Evolutionary conservation across 1,140 invertebrate genomes (phyloP).

Genomic region (Pseudoatta argentina): DNA sequence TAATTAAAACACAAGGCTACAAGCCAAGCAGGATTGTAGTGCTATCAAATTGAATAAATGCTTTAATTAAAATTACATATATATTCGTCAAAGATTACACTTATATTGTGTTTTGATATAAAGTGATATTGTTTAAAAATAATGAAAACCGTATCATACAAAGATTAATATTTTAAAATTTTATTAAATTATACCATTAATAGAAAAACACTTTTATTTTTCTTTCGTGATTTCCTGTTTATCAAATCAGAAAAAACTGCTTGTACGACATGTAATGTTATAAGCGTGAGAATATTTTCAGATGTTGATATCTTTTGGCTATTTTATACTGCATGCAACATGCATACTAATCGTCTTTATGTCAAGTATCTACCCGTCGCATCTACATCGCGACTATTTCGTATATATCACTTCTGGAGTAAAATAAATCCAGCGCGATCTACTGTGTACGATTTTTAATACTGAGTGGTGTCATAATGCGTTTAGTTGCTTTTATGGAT

Average conservation of each 20-base stretch:
- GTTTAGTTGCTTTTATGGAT: not conserved
- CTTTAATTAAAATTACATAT: too few relatives aligned
- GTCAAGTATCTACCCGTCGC: conserved; percentile 23
- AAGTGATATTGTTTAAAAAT: not conserved
- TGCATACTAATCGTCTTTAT: conserved; percentile 34
- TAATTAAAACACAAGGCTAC: too few relatives aligned
- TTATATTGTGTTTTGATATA: not conserved
- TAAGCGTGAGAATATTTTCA: conserved; percentile 35
- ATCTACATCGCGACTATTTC: conserved; percentile 26
- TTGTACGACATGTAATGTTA: not conserved
- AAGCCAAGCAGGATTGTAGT: too few relatives aligned
- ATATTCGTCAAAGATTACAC: too few relatives aligned
- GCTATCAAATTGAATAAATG: too few relatives aligned
- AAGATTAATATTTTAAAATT: not conserved
- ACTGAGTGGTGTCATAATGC: not conserved
- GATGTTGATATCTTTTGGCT: not conserved
- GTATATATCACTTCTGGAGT: conserved; percentile 6
- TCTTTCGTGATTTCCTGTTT: not conserved
- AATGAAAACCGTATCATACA: not conserved
- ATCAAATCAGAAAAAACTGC: not conserved
- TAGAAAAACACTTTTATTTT: not conserved
- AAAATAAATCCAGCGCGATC: conserved; percentile 25
- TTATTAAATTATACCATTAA: not conserved
- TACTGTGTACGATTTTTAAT: conserved; percentile 16
- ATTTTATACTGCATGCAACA: not conserved